Evolutionary conservation across 2,797 vertebrate species (phyloP).

Genomic region (Melanotaenia maccullochi): DNA sequence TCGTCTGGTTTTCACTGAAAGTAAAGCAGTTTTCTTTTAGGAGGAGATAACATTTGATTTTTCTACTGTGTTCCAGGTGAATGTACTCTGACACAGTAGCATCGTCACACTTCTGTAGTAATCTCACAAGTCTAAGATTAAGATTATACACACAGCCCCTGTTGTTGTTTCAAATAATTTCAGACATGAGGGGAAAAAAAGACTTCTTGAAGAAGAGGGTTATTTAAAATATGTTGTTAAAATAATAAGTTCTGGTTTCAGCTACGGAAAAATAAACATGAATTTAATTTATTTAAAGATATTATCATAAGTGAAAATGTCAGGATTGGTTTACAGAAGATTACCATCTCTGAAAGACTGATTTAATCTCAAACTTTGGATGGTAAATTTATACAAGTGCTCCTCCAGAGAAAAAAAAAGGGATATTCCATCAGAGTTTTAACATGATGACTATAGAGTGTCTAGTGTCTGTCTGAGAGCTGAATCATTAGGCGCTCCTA

Average conservation of each 20-base stretch:
- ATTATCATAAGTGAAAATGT: not conserved
- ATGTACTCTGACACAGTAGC: too few species aligned
- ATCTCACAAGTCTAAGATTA: too few species aligned
- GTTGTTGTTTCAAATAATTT: not conserved
- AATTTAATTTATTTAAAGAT: not conserved
- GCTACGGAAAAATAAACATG: not conserved
- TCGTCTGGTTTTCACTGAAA: too few species aligned
- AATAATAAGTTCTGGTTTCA: not conserved
- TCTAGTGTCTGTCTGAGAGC: slow-evolving; percentile 20
- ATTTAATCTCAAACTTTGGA: slow-evolving; percentile 1
- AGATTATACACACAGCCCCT: not conserved
- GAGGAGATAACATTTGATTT: too few species aligned
- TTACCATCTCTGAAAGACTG: not conserved
- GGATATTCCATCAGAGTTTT: slow-evolving; percentile 19
- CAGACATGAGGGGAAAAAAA: not conserved
- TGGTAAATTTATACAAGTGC: slow-evolving; percentile 16
- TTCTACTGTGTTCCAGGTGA: too few species aligned
- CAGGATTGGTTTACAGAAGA: not conserved
- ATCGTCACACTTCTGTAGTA: too few species aligned
- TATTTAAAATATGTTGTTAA: not conserved
- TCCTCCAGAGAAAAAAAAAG: not conserved
- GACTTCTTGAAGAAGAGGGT: too few species aligned
- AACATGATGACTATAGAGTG: slow-evolving; percentile 34
- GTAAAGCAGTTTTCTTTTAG: too few species aligned
- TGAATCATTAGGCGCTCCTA: slow-evolving; percentile 52